Evolutionary conservation across 2,797 vertebrate genomes (phyloP).

Genomic region (Bothrops alternatus): DNA sequence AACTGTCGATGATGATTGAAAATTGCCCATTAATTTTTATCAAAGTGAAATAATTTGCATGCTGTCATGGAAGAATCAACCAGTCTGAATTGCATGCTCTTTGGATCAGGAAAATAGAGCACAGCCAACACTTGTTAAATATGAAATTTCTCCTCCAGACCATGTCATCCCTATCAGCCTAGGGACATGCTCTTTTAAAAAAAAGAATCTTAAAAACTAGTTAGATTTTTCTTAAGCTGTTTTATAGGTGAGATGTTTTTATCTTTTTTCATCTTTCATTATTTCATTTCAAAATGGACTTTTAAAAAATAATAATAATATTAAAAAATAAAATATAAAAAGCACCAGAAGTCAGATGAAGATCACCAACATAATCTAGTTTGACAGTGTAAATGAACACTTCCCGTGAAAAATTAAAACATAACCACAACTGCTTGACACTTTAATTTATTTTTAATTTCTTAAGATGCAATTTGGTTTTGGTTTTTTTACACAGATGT

Average conservation of each 20-base stretch:
- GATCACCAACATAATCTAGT: slow-evolving; percentile 30
- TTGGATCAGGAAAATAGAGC: not conserved
- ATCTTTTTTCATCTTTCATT: not conserved
- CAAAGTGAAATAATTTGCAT: not conserved
- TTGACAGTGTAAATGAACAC: not conserved
- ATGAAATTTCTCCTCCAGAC: too few species aligned
- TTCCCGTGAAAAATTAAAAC: not conserved
- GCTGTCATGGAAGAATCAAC: slow-evolving; percentile 38
- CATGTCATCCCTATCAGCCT: slow-evolving; percentile 35
- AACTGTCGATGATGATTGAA: not conserved
- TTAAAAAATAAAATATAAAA: not conserved
- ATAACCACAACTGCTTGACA: not conserved
- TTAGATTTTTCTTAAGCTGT: not conserved
- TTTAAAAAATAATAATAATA: not conserved
- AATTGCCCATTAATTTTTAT: slow-evolving; percentile 11
- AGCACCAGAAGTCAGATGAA: slow-evolving; percentile 13
- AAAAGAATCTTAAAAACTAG: not conserved
- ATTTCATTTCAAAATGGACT: slow-evolving; percentile 27
- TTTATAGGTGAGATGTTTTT: not conserved
- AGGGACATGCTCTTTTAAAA: not conserved
- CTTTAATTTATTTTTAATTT: not conserved
- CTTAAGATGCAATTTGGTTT: too few species aligned
- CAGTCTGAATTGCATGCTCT: slow-evolving; percentile 28
- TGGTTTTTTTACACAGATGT: not conserved
- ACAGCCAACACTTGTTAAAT: not conserved